Evolutionary conservation across 2,888 invertebrate genomes (phyloP).

Genomic region (Meiosimyza decipiens): DNA sequence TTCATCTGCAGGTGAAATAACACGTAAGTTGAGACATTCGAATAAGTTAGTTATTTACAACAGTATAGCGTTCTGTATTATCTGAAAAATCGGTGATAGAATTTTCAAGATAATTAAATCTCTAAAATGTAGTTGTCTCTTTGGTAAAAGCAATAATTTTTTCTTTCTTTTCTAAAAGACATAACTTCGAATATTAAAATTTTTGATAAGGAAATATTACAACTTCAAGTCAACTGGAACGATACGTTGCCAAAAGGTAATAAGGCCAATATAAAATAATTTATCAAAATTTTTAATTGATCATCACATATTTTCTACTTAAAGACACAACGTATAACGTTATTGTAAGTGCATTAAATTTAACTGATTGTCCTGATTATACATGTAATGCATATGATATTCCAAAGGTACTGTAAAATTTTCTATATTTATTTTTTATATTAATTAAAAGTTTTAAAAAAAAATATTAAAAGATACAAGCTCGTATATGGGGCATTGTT

Average conservation of each 20-base stretch:
- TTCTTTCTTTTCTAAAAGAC: slow-evolving; percentile 1
- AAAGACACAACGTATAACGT: slow-evolving; percentile 60
- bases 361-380: slow-evolving; percentile 52
- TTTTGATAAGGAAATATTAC: slow-evolving; percentile 45
- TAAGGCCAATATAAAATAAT: neutral
- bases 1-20: neutral
- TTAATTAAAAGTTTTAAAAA: too few species aligned
- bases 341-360: slow-evolving; percentile 55
- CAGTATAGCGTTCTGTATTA: too few species aligned
- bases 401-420: slow-evolving; percentile 41
- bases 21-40: neutral
- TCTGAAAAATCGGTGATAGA: too few species aligned
- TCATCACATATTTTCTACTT: neutral
- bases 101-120: too few species aligned
- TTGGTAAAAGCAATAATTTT: neutral
- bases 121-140: too few species aligned
- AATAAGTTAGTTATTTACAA: too few species aligned
- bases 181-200: slow-evolving; percentile 11
- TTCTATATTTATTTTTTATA: too few species aligned
- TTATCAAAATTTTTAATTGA: neutral
- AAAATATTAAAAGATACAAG: too few species aligned
- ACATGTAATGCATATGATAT: slow-evolving; percentile 57
- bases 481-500: too few species aligned
- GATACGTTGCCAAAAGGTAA: slow-evolving; percentile 58
- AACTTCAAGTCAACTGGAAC: slow-evolving; percentile 58